Conservation (phyloP, 2,113 vertebrate species). For the Mastomys coucha region DNA sequence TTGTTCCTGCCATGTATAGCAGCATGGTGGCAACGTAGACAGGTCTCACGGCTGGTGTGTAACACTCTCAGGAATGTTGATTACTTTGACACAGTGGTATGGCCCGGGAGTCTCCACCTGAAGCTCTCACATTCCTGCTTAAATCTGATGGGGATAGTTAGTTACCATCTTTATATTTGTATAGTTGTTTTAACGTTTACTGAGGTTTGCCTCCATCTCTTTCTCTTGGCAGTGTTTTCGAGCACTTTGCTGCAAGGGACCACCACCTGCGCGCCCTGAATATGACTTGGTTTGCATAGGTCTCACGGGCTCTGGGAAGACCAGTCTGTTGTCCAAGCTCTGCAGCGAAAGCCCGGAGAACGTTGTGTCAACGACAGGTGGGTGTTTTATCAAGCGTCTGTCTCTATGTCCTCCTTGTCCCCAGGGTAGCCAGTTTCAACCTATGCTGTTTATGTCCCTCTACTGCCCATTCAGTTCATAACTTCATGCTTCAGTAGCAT, state of each 20-base stretch:
- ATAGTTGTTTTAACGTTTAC: not conserved
- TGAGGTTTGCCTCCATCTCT: not conserved
- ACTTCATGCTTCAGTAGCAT: not conserved
- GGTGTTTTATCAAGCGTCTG: not conserved
- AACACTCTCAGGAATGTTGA: not conserved
- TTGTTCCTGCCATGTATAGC: rapidly evolving
- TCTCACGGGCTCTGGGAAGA: constrained; percentile 97
- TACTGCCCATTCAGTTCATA: not conserved
- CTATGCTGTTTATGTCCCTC: not conserved
- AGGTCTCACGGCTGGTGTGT: not conserved
- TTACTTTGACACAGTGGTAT: not conserved
- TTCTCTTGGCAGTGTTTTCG: constrained; percentile 93
- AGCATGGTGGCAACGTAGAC: not conserved
- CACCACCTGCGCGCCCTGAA: constrained; percentile 95
- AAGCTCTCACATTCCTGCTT: not conserved
- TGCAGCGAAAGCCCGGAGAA: constrained; percentile 94
- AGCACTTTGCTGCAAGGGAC: constrained; percentile 98
- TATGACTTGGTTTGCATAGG: constrained; percentile 99
- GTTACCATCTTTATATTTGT: not conserved
- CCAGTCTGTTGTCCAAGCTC: constrained; percentile 95
- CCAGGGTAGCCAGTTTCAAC: not conserved
- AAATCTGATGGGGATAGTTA: not conserved
- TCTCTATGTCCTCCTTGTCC: not conserved
- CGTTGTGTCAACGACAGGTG: constrained; percentile 96
- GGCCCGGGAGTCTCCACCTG: not conserved